Evolutionary conservation across 2,888 invertebrate species (phyloP), one percentile per base, ranked within the genome.

Genomic region (Pocota personata): DNA sequence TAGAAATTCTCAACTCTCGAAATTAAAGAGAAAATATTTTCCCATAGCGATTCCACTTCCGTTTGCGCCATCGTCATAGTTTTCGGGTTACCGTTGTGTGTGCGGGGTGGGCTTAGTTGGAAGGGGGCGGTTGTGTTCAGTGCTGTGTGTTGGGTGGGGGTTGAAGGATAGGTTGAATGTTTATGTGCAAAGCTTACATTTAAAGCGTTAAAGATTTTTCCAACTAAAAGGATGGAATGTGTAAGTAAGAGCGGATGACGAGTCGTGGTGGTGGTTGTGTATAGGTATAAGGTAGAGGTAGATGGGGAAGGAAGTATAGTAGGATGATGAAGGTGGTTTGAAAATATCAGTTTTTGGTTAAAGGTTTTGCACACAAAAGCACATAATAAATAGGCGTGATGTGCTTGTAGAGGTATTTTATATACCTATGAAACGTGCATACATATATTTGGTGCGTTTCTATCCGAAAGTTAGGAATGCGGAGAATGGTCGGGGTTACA

Each of bases 191-290:
- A 82, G 86, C 86, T 86, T 86, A 82, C 82, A 82, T 82, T 86
- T 86, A 86, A 79, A 80, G 86, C 86, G 86, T 86, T 86, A 86
- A 86, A 86, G 86, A 86, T 86, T 86, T 84, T 76, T 72, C 57
- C 64, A 73, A 75, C 84, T 57, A 43, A 80, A 80, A 60, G 80
- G 66, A 72, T 77, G 80, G 72, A 76, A 82, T 72, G 80, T 82
- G 77, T 62, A 86, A 76, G 76, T 77, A 82, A 72, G 67, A 57
- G 67, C 52, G 71, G 55, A 80, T 75, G 79, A 75, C 60, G 84
- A 84, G 60, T 69, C 50, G 64, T 76, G 43, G 64, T 50, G 71
- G 55, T 40, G 71, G 58, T n/a, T 40, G 58, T 64, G 8, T 21
- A 52, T n/a, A 30, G 12, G 43, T 43, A 14, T 14, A 14, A 40